These are phyloP conservation scores for Steatocranus sp. DNA, from an alignment of 2,797 vertebrate genomes.

Conservation along the genomic window DNA sequence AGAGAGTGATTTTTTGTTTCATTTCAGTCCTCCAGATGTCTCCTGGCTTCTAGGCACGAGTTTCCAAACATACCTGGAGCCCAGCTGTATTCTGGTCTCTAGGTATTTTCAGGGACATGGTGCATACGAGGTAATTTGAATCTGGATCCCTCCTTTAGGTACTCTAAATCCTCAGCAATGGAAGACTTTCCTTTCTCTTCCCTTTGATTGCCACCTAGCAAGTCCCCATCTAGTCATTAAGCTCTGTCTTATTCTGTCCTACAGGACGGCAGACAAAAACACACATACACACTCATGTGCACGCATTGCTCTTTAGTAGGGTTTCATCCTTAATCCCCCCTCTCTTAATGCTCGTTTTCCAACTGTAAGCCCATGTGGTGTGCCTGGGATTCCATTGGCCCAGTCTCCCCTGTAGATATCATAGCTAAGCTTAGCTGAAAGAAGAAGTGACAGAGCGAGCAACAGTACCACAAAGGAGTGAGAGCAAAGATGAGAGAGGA, in stretches of 20 bases:
- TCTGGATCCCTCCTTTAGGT: neutral
- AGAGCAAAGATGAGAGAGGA: slow-evolving; percentile 3
- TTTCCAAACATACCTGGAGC: neutral
- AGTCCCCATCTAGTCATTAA: neutral
- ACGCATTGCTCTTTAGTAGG: slow-evolving; percentile 11
- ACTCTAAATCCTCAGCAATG: neutral
- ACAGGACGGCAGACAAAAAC: neutral
- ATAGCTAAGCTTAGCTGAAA: slow-evolving; percentile 36
- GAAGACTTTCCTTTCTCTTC: neutral
- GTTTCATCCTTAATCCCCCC: slow-evolving; percentile 22
- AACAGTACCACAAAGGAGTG: neutral
- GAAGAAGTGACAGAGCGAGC: neutral
- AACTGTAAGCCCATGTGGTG: slow-evolving; percentile 21
- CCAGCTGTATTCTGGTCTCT: neutral
- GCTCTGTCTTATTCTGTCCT: neutral
- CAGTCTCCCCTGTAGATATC: slow-evolving; percentile 24
- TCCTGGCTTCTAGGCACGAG: neutral
- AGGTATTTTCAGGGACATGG: neutral
- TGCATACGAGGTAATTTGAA: neutral
- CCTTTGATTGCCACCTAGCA: neutral
- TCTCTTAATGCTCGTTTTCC: slow-evolving; percentile 39
- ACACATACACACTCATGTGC: neutral
- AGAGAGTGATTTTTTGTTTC: neutral
- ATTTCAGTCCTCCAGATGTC: slow-evolving; percentile 1
- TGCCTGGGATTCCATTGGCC: slow-evolving; percentile 2